Conservation (phyloP, 2,797 vertebrate species). For the Cetoscarus ocellatus region DNA sequence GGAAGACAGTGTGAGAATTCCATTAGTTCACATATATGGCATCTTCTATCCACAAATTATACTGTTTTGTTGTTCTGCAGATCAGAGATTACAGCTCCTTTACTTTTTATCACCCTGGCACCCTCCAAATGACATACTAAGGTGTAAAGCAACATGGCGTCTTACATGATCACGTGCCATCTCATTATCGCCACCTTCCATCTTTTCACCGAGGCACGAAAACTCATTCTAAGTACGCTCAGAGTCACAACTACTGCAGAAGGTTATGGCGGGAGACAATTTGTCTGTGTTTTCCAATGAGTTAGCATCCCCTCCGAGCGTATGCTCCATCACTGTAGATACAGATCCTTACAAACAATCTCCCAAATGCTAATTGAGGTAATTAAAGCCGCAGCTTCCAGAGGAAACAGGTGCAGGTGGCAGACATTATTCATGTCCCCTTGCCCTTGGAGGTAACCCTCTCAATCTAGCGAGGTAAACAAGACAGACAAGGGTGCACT, state of each 20-base stretch:
- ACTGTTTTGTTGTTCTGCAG: conserved; percentile 60
- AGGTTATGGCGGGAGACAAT: conserved; percentile 77
- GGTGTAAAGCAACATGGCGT: conserved; percentile 38
- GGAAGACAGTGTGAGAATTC: conserved; percentile 54
- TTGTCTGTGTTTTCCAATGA: conserved; percentile 81
- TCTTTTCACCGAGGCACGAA: conserved; percentile 49
- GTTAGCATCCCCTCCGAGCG: conserved; percentile 78
- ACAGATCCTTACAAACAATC: conserved; percentile 84
- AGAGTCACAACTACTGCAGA: conserved; percentile 71
- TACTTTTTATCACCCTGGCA: conserved; percentile 43
- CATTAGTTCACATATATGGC: conserved; percentile 67
- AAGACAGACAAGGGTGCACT: conserved; percentile 76
- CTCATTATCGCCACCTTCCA: conserved; percentile 67
- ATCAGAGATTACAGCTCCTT: conserved; percentile 64
- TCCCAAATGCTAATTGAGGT: conserved; percentile 88
- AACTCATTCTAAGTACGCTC: conserved; percentile 71
- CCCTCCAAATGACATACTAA: conserved; percentile 47
- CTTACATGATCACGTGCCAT: conserved; percentile 73
- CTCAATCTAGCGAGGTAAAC: conserved; percentile 81
- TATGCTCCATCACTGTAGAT: conserved; percentile 83
- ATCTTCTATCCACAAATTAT: conserved; percentile 66
- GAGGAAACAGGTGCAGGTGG: conserved; percentile 85
- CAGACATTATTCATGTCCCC: conserved; percentile 84
- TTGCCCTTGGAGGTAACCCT: conserved; percentile 86
- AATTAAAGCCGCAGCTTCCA: conserved; percentile 85